Evolutionary conservation across 1,140 invertebrate genomes (phyloP), one percentile per base, ranked within the genome.

Genomic region (Drosophila repleta): DNA sequence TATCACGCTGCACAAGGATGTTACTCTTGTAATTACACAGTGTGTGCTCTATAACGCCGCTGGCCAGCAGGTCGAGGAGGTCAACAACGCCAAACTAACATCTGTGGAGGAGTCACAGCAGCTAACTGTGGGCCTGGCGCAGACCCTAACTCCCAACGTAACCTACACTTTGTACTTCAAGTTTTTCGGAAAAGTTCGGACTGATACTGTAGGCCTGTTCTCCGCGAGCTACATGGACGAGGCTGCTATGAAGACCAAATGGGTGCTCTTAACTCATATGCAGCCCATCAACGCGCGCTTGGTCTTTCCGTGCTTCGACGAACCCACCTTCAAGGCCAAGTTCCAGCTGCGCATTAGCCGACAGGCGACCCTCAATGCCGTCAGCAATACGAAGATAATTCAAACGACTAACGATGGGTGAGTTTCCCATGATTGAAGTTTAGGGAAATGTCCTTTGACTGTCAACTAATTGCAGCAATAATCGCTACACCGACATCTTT

Each of bases 261-360:
- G 93, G 80, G 92, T 96, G 39, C 93, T 94, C 0, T 93, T 94
- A 0, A 97, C 97, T 39, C 96, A 98, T 83, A 95, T 98, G 76
- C 95, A 97, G 82, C 94, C 96, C 3, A 96, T 95, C 1, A 94
- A 95, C 84, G 97, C 97, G 1, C 93, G 97, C 57, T 93, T 94
- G 48, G 96, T 96, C 0, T 98, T 98, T 80, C 97, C 97, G 0
- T 98, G 96, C 90, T 96, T 97, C 90, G 97, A 98, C 90, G 97
- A 98, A 79, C 96, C 96, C 0, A 94, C 94, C 1, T 94, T 97
- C 52, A 98, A 98, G 90, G 96, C 97, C 3, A 93, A 92, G 1
- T 98, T 97, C 79, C 93, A 91, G 18, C 84, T 97, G 1, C 93
- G 93, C 0, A 87, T 97, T 2, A 94, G 94, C 0, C 94, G 92